phyloP scores from a whole-genome alignment of 1,140 invertebrate genomes.

The Diprion similis region DNA sequence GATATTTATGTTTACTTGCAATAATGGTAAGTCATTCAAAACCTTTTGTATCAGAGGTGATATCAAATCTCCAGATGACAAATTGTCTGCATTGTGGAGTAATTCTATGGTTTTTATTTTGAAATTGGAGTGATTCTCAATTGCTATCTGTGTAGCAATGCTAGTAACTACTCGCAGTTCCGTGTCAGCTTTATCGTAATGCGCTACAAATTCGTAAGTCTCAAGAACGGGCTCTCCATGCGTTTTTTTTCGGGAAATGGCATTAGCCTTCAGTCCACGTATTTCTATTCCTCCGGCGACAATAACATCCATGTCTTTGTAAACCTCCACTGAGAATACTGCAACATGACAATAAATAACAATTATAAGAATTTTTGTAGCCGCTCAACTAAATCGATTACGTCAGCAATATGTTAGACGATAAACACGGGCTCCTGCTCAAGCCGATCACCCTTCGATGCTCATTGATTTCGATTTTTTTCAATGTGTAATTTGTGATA shows the following conservation, averaged over 20 bases:
- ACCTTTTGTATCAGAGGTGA: conserved; percentile 61
- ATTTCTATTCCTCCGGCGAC: conserved; percentile 79
- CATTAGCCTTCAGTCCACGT: conserved; percentile 77
- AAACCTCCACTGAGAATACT: neutral
- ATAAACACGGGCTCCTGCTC: too few species aligned
- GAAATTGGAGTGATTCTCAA: conserved; percentile 74
- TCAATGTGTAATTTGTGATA: too few species aligned
- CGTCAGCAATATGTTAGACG: too few species aligned
- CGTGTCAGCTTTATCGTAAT: conserved; percentile 52
- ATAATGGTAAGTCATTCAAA: conserved; percentile 64
- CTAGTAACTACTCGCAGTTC: conserved; percentile 57
- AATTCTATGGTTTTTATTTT: conserved; percentile 79
- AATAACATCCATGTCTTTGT: conserved; percentile 36
- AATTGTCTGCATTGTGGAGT: conserved; percentile 52
- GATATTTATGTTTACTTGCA: conserved; percentile 60
- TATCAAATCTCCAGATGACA: conserved; percentile 38
- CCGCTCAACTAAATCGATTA: too few species aligned
- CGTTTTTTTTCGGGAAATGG: conserved; percentile 73
- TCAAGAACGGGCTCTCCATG: conserved; percentile 72
- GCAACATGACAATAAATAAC: too few species aligned
- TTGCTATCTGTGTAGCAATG: conserved; percentile 69
- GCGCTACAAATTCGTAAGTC: conserved; percentile 76
- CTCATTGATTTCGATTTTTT: too few species aligned
- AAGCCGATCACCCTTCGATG: too few species aligned
- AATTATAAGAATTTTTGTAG: too few species aligned